phyloP scores from a whole-genome alignment of 2,888 invertebrate species.

The Hyles lineata region DNA sequence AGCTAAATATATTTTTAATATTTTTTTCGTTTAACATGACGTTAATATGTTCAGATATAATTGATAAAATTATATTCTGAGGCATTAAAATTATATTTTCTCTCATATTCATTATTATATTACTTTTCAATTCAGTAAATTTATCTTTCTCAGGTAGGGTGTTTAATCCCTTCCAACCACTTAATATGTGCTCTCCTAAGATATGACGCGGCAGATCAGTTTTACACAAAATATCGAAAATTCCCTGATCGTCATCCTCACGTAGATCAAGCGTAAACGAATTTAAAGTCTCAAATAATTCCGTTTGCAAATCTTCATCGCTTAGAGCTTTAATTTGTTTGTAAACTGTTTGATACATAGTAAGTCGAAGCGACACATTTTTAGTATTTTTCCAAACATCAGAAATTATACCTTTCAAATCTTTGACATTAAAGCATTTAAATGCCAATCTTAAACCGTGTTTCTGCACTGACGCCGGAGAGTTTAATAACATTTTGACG shows the following conservation, averaged over 20 bases:
- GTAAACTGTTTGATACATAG: constrained; percentile 54
- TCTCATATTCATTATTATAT: constrained; percentile 47
- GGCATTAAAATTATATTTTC: constrained; percentile 44
- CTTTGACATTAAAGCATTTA: constrained; percentile 51
- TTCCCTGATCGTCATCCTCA: constrained; percentile 56
- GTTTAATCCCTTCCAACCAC: constrained; percentile 54
- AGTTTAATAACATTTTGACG: constrained; percentile 52
- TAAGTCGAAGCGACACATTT: constrained; percentile 57
- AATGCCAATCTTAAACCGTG: constrained; percentile 65
- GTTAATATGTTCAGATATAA: constrained; percentile 52
- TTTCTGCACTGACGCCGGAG: constrained; percentile 63
- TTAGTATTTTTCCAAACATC: constrained; percentile 57
- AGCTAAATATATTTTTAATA: constrained; percentile 28
- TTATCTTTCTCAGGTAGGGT: constrained; percentile 48
- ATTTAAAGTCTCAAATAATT: constrained; percentile 55
- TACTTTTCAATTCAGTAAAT: constrained; percentile 45
- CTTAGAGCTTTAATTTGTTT: constrained; percentile 44
- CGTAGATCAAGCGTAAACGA: constrained; percentile 51
- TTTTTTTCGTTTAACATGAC: constrained; percentile 43
- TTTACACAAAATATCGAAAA: constrained; percentile 49
- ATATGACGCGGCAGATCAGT: constrained; percentile 46
- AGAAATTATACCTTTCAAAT: constrained; percentile 48
- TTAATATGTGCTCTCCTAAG: constrained; percentile 46
- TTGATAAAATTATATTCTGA: constrained; percentile 44
- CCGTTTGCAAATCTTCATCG: constrained; percentile 39